phyloP scores from a whole-genome alignment of 2,113 vertebrate genomes.

The Pelusios castaneus region DNA sequence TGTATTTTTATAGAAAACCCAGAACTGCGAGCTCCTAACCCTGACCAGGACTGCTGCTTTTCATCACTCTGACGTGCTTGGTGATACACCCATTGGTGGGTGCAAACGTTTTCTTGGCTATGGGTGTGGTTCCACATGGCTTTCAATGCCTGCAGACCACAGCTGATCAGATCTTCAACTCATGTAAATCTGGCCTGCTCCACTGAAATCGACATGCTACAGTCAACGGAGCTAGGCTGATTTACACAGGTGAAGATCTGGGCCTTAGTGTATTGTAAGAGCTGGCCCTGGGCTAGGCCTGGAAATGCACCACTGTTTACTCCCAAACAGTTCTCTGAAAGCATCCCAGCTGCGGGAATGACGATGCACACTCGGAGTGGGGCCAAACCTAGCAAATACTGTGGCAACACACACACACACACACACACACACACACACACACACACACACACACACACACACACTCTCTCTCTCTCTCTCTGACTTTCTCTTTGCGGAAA shows the following conservation, averaged over 20 bases:
- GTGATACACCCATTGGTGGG: not conserved
- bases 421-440: too few species aligned
- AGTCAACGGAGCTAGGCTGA: fast-evolving
- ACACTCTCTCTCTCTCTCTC: too few species aligned
- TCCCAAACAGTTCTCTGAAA: conserved; percentile 63
- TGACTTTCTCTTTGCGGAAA: conserved; percentile 52
- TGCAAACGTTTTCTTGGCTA: not conserved
- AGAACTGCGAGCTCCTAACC: not conserved
- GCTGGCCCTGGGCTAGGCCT: conserved; percentile 50
- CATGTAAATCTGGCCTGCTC: fast-evolving
- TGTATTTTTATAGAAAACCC: not conserved
- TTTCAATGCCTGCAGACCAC: not conserved
- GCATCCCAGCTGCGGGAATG: not conserved
- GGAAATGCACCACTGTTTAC: conserved; percentile 44
- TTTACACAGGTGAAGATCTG: not conserved
- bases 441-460: too few species aligned
- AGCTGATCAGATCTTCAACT: not conserved
- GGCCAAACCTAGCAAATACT: conserved; percentile 54
- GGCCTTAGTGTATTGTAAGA: not conserved
- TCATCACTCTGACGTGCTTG: not conserved
- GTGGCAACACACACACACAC: not conserved
- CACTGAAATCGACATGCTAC: conserved; percentile 22
- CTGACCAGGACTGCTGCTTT: not conserved
- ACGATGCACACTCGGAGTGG: conserved; percentile 14
- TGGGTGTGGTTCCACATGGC: not conserved